Base-by-base conservation (phyloP, 1,140 invertebrate species). In the Bradysia coprophila region DNA sequence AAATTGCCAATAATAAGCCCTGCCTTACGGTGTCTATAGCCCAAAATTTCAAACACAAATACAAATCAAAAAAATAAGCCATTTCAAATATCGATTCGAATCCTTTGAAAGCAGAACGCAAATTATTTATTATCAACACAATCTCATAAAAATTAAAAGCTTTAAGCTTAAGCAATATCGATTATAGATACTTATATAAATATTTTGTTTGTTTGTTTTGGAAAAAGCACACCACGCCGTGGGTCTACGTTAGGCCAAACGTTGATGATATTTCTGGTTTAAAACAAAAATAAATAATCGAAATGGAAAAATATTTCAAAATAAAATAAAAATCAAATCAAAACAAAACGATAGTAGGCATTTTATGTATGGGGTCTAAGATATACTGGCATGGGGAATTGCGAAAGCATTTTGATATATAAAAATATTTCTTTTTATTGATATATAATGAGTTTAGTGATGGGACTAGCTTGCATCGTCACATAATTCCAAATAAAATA, bases 161-260 rank as follows among this genome's bases (percentile, higher is more conserved):
- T 28, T 8, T 28, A 28, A 6, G 13, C 13, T 8, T 28, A 28
- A 8, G 13, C 13, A 28, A 28, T 28, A 28, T 41, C 18, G 13
- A 31, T 39, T 10, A 19, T 39, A 20, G 21, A 19, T 39, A 39
- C 21, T 10, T 39, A 39, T 19, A 19, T 39, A 19, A 21, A 22
- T 28, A 16, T 28, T 28, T 28, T 13, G 16, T 34, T 4, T 21
- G 20, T 28, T 19, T 28, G n/a, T 28, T 28, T 4, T 11, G 15
- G 8, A 32, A 13, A 20, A 34, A 32, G 28, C 31, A 20, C 28
- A 42, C 42, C 42, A 40, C 38, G 42, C 42, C 13, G 42, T 43
- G 42, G 42, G 42, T 43, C 42, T 43, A 43, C 42, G 42, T 38
- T 43, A 20, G 31, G 31, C 31, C 31, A 36, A 36, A 36, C 24